Evolutionary conservation across 2,113 vertebrate genomes (phyloP).

Genomic region (Anarrhichthys ocellatus): DNA sequence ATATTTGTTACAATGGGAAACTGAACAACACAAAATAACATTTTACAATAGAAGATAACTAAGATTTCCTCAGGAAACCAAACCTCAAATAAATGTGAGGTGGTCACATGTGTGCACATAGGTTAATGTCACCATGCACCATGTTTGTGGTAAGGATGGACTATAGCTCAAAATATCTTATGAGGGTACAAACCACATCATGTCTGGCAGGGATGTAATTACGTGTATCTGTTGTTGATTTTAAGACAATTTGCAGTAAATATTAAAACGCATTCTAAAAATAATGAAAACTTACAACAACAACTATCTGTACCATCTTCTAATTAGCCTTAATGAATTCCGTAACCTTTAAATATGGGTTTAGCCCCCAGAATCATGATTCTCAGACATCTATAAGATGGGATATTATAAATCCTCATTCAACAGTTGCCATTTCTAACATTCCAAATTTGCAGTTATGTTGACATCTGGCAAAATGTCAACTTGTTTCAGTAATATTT

Average conservation of each 20-base stretch:
- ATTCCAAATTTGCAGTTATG: background rate
- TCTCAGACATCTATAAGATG: background rate
- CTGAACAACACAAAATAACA: background rate
- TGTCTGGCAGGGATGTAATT: background rate
- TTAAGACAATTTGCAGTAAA: background rate
- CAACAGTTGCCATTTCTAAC: background rate
- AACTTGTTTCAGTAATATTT: conserved; percentile 1
- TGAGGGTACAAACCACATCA: background rate
- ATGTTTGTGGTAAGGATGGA: background rate
- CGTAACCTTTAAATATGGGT: background rate
- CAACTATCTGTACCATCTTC: background rate
- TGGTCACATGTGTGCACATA: no score
- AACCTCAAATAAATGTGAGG: background rate
- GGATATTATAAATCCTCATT: background rate
- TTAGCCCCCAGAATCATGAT: background rate
- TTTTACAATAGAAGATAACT: background rate
- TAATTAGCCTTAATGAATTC: background rate
- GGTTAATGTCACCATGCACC: background rate
- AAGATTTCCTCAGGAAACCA: background rate
- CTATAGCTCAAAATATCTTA: background rate
- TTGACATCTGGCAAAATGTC: conserved; percentile 25
- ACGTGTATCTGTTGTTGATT: background rate
- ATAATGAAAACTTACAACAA: background rate
- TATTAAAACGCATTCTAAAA: background rate
- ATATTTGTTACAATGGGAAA: background rate